Evolutionary conservation across 2,797 vertebrate species (phyloP).

Genomic region (Protosalanx chinensis): DNA sequence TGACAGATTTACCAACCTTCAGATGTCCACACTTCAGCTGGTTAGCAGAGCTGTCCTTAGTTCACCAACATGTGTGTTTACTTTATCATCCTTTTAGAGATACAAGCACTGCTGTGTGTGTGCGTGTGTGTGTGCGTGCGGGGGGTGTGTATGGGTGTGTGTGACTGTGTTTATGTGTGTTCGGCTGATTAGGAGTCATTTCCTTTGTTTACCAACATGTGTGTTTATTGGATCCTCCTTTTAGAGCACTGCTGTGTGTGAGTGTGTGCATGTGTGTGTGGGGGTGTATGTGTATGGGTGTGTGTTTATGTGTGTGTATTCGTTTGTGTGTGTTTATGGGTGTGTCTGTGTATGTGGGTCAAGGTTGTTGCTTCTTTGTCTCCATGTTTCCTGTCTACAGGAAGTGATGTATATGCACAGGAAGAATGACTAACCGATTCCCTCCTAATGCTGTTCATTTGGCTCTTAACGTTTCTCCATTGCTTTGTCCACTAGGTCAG

Average conservation of each 20-base stretch:
- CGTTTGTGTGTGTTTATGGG: background rate
- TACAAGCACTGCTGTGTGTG: background rate
- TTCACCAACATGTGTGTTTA: slow-evolving; percentile 2
- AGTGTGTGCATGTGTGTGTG: background rate
- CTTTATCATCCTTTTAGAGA: background rate
- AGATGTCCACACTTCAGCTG: slow-evolving; percentile 15
- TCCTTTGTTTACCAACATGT: slow-evolving; percentile 7
- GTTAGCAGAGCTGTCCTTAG: background rate
- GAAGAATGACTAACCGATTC: slow-evolving; percentile 49
- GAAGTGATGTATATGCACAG: too few relatives aligned
- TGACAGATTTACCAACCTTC: background rate
- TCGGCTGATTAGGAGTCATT: background rate
- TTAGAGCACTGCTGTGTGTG: background rate
- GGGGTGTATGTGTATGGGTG: background rate
- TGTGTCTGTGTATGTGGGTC: background rate
- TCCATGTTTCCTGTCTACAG: slow-evolving; percentile 46
- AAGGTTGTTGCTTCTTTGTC: slow-evolving; percentile 23
- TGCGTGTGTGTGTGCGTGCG: background rate
- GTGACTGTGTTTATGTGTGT: background rate
- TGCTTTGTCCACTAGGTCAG: too few relatives aligned
- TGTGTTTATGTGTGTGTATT: background rate
- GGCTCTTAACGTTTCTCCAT: background rate
- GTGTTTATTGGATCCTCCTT: background rate
- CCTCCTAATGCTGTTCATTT: slow-evolving; percentile 26
- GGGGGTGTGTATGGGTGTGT: too few relatives aligned